Evolutionary conservation across 2,113 vertebrate genomes (phyloP), one percentile per base, ranked within the genome.

Genomic region (Ciconia boyciana): DNA sequence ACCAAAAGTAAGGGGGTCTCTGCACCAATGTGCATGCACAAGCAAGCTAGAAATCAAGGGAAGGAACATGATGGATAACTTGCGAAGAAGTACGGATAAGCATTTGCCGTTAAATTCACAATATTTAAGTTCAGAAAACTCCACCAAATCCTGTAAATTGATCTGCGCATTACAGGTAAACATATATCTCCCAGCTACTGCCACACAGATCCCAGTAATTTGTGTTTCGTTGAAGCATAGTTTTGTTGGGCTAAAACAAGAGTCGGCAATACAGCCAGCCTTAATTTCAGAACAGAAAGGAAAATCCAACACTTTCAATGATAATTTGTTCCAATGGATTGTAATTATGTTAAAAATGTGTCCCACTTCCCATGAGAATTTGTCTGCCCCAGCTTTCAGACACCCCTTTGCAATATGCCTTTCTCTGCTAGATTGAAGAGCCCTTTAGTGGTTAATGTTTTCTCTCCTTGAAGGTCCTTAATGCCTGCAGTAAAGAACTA

Each of bases 401-500:
- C 36, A 36, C 4, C 18, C 22, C 55, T 66, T 89, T 16, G 1
- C 60, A 43, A n/a, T 43, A 46, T 21, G 58, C 29, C 19, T 69
- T 91, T 77, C 61, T 84, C 41, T 1, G 4, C 18, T 15, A 62
- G 51, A 76, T 0, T 86, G 46, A 96, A 97, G 88, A 86, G 88
- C 68, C 36, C 20, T 92, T 95, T 55, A 89, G 43, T 11, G 36
- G 62, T 83, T 66, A n/a, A 57, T 60, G 71, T 86, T 83, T 94
- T 90, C 84, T 86, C 66, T 62, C 49, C 90, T 71, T 77, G 31
- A 93, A 88, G 46, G 90, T 79, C 83, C 49, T 94, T 82, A 94
- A 87, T 74, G 78, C 62, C 66, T 79, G 78, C 77, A 91, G 84
- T 26, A 80, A 82, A 95, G 92, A 94, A 95, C 92, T 91, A 25